A percentile compares a stretch with the other conserved stretches of the same genome.
Conservation (phyloP, 1,140 invertebrate genomes). For the Heliconius himera region DNA sequence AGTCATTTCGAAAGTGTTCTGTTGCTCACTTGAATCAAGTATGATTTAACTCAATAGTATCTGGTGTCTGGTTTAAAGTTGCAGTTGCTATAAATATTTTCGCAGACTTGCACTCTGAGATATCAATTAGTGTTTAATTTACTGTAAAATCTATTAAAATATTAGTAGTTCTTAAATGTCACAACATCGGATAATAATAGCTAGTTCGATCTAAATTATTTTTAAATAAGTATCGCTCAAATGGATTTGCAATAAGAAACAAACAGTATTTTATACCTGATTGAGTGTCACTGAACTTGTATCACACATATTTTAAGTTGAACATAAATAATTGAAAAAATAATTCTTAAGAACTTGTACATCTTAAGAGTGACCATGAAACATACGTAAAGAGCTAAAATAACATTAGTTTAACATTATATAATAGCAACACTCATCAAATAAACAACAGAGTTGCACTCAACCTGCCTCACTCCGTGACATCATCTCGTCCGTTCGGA, state of each 20-base stretch:
- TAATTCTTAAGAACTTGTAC: too few species aligned
- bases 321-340: too few species aligned
- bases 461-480: not conserved
- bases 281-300: too few species aligned
- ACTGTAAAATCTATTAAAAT: not conserved
- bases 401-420: not conserved
- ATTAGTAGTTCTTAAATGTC: not conserved
- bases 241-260: too few species aligned
- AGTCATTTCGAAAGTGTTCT: not conserved
- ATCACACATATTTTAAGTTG: too few species aligned
- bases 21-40: not conserved
- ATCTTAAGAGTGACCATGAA: not conserved
- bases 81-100: not conserved
- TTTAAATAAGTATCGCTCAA: not conserved
- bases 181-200: too few species aligned
- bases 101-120: not conserved
- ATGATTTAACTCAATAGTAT: not conserved
- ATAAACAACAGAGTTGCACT: constrained; percentile 2
- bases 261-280: too few species aligned
- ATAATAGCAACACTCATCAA: not conserved
- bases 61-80: not conserved
- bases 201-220: not conserved
- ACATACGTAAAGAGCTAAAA: not conserved
- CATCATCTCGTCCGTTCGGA: not conserved
- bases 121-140: not conserved